A percentile compares a stretch with the other conserved stretches of the same genome.
phyloP scores from a whole-genome alignment of 2,888 invertebrate species.

The Trichopoda pennipes region DNA sequence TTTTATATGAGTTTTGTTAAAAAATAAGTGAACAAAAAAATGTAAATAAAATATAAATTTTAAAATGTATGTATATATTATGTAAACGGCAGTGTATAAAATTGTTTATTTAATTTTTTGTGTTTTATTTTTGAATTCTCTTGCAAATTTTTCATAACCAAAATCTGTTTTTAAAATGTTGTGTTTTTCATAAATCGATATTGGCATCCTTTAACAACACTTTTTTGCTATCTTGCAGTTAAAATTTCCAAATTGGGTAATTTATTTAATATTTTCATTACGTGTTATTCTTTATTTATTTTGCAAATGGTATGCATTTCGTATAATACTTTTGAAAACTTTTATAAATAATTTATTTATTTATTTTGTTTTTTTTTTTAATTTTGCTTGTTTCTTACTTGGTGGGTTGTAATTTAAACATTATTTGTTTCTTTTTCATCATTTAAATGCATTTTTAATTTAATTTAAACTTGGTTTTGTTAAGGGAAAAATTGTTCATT shows the following conservation, averaged over 20 bases:
- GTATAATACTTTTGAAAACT: constrained; percentile 25
- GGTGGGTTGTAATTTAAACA: constrained; percentile 68
- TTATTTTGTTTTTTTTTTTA: no score
- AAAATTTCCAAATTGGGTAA: constrained; percentile 40
- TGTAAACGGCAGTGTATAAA: constrained; percentile 67
- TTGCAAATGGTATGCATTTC: not conserved
- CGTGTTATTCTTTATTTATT: constrained; percentile 29
- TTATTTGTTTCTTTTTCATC: constrained; percentile 54
- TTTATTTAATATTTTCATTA: constrained; percentile 10
- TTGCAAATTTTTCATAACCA: constrained; percentile 9
- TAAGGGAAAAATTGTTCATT: constrained; percentile 57
- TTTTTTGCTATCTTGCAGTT: not conserved
- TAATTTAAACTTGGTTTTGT: constrained; percentile 11
- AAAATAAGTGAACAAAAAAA: no score
- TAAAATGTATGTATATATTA: constrained; percentile 33
- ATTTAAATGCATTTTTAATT: constrained; percentile 62
- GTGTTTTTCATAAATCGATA: not conserved
- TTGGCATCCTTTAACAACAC: constrained; percentile 42
- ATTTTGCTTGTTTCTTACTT: constrained; percentile 45
- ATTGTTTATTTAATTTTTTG: no score
- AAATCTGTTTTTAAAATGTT: constrained; percentile 9
- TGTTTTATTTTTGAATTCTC: constrained; percentile 19
- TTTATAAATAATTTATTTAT: not conserved
- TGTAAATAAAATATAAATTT: not conserved
- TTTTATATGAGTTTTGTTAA: not conserved